Base-by-base conservation (phyloP, 2,888 invertebrate genomes). In the Andrena praecox region DNA sequence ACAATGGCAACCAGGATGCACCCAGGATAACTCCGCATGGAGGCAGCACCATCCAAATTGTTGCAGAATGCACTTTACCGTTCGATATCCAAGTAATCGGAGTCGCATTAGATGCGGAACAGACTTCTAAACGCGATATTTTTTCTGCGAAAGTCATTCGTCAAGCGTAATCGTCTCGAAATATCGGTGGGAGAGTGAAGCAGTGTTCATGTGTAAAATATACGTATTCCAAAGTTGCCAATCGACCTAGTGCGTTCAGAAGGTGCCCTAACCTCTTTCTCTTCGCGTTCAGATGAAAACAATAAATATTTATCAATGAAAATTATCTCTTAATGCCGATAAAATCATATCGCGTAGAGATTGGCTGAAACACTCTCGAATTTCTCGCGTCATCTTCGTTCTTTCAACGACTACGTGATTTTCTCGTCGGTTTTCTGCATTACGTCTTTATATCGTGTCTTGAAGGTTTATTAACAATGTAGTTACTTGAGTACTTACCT, bases 241-340 rank as follows among this genome's bases (percentile, higher is more conserved):
- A n/a, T 24, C 10, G n/a, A 56, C 33, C 48, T 60, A 78, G 62
- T 76, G 69, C 12, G 20, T 62, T 60, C 20, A 12, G 48, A 64
- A 69, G 24, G 66, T 62, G 50, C 74, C 52, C 72, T 84, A 84
- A 84, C 84, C 84, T 84, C 73, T 66, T 42, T 42, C 42, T 50
- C 16, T 3, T 42, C 31, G 16, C 20, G 7, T 59, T 59, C 0
- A 10, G 27, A 75, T 4, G 56, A 69, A 79, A 84, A 84, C 48
- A 83, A 83, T 79, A 73, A 69, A 69, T 66, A 69, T 63, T 54
- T 67, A 72, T 59, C 48, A 60, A 31, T 69, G 64, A 35, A 66
- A 66, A 64, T 52, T 24, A 59, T 35, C 33, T 31, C 27, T 54
- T 27, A 56, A 70, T 35, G 42, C 16, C 24, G 16, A 33, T 10